These are phyloP conservation scores for Catocala fraxini DNA, from an alignment of 2,888 invertebrate species.

Conservation along the genomic window DNA sequence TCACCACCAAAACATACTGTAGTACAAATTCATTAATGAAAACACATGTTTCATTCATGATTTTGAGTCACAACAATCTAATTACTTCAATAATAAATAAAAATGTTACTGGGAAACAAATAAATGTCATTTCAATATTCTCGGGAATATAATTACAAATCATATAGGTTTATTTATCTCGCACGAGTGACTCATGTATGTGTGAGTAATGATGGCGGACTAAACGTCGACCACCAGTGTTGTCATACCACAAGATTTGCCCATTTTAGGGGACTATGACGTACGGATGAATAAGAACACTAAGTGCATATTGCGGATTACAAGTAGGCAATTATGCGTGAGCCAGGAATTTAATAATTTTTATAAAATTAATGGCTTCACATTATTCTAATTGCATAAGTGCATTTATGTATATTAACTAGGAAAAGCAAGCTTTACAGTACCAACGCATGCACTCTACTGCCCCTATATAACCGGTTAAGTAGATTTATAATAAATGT, in stretches of 20 bases:
- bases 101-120: conserved; percentile 57
- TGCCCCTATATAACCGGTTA: no score
- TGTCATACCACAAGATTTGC: conserved; percentile 42
- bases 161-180: conserved; percentile 58
- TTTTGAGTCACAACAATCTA: conserved; percentile 25
- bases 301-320: no score
- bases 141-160: conserved; percentile 76
- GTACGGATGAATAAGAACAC: background rate
- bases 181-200: conserved; percentile 74
- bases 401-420: background rate
- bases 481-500: background rate
- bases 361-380: background rate
- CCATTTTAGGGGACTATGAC: conserved; percentile 51
- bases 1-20: conserved; percentile 30
- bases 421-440: background rate
- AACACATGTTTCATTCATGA: conserved; percentile 30
- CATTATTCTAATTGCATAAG: conserved; percentile 1
- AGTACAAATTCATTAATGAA: conserved; percentile 29
- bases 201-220: conserved; percentile 64
- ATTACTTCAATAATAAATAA: conserved; percentile 38
- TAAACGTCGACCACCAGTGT: conserved; percentile 42
- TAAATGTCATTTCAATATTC: conserved; percentile 69
- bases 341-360: no score
- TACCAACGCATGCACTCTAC: no score
- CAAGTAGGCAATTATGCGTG: no score